These are phyloP conservation scores for Heliconius ethilla DNA, from an alignment of 2,888 invertebrate genomes.

Conservation along the genomic window DNA sequence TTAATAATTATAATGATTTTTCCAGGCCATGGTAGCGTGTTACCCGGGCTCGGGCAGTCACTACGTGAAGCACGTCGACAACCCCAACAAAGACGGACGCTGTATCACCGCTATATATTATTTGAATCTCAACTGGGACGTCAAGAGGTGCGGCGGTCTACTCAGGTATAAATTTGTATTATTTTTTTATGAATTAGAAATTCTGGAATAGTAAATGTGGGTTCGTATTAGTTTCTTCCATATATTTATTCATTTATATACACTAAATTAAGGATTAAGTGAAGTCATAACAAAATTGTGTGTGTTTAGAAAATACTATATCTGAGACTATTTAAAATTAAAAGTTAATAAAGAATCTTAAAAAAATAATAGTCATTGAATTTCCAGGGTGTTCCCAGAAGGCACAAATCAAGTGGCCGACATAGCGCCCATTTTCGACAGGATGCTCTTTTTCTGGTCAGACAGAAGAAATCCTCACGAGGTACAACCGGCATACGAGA, in stretches of 20 bases:
- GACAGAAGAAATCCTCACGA: conserved; percentile 98
- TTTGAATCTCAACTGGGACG: conserved; percentile 96
- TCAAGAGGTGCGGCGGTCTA: conserved; percentile 91
- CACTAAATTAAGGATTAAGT: no score
- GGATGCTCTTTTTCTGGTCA: conserved; percentile 98
- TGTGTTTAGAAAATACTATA: neutral
- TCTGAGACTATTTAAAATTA: no score
- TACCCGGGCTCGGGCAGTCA: conserved; percentile 97
- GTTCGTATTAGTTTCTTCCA: neutral
- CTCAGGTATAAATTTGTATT: conserved; percentile 80
- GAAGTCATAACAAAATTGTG: no score
- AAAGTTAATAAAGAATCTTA: no score
- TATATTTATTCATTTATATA: no score
- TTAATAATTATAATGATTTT: conserved; percentile 34
- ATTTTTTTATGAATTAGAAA: neutral
- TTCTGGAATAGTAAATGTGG: neutral
- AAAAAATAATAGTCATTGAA: neutral
- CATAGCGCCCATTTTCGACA: conserved; percentile 95
- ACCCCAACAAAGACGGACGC: conserved; percentile 97
- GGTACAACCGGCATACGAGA: conserved; percentile 94
- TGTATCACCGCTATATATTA: conserved; percentile 99
- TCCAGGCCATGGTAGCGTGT: conserved; percentile 98
- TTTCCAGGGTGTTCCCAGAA: conserved; percentile 91
- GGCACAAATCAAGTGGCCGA: conserved; percentile 92
- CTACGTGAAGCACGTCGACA: conserved; percentile 98